A percentile compares a stretch with the other conserved stretches of the same genome.
These are phyloP conservation scores for Nothura maculosa DNA, from an alignment of 2,797 vertebrate species.

Conservation along the genomic window DNA sequence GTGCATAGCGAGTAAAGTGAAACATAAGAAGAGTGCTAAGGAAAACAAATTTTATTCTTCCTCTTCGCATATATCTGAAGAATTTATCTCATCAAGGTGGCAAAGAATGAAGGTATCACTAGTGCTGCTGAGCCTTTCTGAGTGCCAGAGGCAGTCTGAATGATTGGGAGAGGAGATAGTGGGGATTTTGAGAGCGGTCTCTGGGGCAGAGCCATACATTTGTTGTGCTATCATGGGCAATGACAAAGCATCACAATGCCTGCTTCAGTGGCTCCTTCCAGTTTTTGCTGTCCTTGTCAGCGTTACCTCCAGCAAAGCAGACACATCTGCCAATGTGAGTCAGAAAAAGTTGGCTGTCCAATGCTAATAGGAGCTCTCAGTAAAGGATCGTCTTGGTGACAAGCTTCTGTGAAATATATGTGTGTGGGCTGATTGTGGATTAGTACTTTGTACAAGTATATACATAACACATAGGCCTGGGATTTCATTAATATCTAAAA, in stretches of 20 bases:
- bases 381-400: slow-evolving; percentile 36
- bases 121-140: not conserved
- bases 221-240: not conserved
- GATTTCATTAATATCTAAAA: slow-evolving; percentile 19
- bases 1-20: not conserved
- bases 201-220: slow-evolving; percentile 12
- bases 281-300: not conserved
- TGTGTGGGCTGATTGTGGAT: slow-evolving; percentile 16
- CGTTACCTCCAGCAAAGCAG: slow-evolving; percentile 3
- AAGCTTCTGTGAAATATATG: not conserved
- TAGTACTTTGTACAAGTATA: not conserved
- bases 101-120: not conserved
- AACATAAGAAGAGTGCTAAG: not conserved
- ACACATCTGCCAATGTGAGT: slow-evolving; percentile 43
- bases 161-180: slow-evolving; percentile 37
- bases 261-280: not conserved
- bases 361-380: not conserved
- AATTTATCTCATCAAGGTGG: slow-evolving; percentile 27
- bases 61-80: not conserved
- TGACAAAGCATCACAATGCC: slow-evolving; percentile 6
- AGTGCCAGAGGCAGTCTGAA: slow-evolving; percentile 11
- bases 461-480: not conserved
- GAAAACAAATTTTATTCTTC: not conserved
- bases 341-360: slow-evolving; percentile 1
- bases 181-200: slow-evolving; percentile 39